Conservation (phyloP, 2,888 invertebrate species). For the Adineta ricciae region DNA sequence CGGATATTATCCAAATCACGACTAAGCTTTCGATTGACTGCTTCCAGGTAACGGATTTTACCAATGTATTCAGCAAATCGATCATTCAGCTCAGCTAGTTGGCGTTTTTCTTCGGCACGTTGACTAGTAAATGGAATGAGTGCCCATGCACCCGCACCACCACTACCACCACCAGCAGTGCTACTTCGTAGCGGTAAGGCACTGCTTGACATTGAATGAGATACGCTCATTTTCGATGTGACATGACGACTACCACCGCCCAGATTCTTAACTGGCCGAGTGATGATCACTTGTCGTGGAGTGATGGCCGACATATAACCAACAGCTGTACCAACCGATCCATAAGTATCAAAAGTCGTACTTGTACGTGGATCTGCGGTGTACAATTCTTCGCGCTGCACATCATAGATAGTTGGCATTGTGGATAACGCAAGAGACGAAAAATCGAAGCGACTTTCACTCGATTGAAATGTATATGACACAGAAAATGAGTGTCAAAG, state of each 20-base stretch:
- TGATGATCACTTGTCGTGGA: not conserved
- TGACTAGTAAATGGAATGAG: conserved; percentile 16
- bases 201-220: not conserved
- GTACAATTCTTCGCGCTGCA: not conserved
- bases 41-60: conserved; percentile 14
- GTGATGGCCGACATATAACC: not conserved
- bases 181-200: not conserved
- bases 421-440: no score
- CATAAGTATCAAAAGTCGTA: not conserved
- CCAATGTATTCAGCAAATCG: conserved; percentile 20
- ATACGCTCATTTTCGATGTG: not conserved
- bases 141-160: not conserved
- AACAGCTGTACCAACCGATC: not conserved
- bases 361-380: not conserved
- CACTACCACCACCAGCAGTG: not conserved
- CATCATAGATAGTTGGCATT: conserved; percentile 18
- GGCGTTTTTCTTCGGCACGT: conserved; percentile 13
- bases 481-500: not conserved
- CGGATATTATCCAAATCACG: conserved; percentile 20
- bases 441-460: not conserved
- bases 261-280: conserved; percentile 1
- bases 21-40: conserved; percentile 8
- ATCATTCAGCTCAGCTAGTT: conserved; percentile 22
- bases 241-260: not conserved
- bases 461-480: not conserved